Conservation (phyloP, 2,797 vertebrate species). For the Sphenopsis melanotis region DNA sequence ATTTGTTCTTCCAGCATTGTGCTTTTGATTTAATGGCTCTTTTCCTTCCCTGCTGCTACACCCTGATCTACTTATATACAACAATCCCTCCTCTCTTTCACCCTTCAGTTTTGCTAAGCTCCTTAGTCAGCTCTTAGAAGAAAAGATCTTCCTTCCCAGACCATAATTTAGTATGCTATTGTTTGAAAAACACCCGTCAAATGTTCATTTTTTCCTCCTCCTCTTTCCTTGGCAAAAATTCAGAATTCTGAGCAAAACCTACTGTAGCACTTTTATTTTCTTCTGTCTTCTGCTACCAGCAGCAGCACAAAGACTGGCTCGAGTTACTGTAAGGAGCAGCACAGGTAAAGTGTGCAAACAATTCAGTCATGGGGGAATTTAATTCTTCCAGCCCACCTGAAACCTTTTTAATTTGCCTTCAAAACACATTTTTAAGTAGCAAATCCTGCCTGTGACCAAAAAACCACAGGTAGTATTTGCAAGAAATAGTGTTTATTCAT, state of each 20-base stretch:
- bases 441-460: background rate
- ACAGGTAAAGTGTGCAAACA: slow-evolving; percentile 1
- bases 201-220: slow-evolving; percentile 31
- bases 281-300: background rate
- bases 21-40: slow-evolving; percentile 7
- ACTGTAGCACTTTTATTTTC: background rate
- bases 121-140: slow-evolving; percentile 11
- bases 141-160: slow-evolving; percentile 16
- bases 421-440: background rate
- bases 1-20: slow-evolving; percentile 22
- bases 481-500: slow-evolving; percentile 15
- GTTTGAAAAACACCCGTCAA: slow-evolving; percentile 15
- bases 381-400: slow-evolving; percentile 9
- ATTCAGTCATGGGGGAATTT: background rate
- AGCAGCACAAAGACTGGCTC: background rate
- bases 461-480: background rate
- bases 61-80: slow-evolving; percentile 11
- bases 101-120: slow-evolving; percentile 43
- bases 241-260: background rate
- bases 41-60: slow-evolving; percentile 5
- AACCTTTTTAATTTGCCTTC: slow-evolving; percentile 30
- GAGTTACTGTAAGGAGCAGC: background rate
- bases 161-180: slow-evolving; percentile 5
- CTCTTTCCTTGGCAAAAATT: slow-evolving; percentile 10
- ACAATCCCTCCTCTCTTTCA: slow-evolving; percentile 7